These are phyloP conservation scores for Lutraria rhynchaena DNA, from an alignment of 1,140 invertebrate species.

Conservation along the genomic window DNA sequence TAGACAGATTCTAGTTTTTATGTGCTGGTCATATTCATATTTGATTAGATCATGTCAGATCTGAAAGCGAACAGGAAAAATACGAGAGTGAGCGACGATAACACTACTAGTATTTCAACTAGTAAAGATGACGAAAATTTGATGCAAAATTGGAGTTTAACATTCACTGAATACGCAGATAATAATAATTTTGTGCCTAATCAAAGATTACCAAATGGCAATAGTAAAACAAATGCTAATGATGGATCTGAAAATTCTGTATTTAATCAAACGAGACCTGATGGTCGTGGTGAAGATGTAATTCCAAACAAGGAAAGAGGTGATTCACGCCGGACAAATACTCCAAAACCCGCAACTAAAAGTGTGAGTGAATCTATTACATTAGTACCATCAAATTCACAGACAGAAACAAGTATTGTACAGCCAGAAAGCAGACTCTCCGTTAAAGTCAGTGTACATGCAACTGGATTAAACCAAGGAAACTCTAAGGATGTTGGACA, in stretches of 20 bases:
- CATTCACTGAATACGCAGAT: constrained; percentile 44
- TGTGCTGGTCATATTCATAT: background rate
- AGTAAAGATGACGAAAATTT: constrained; percentile 53
- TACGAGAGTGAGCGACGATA: constrained; percentile 7
- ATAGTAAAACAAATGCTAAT: background rate
- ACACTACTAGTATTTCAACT: background rate
- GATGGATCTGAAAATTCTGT: background rate
- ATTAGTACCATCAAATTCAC: too few relatives aligned
- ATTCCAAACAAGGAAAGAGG: too few relatives aligned
- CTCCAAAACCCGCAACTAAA: too few relatives aligned
- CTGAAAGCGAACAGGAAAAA: background rate
- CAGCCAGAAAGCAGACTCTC: too few relatives aligned
- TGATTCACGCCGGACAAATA: too few relatives aligned
- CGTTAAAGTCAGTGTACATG: too few relatives aligned
- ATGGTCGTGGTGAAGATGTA: background rate
- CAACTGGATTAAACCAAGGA: too few relatives aligned
- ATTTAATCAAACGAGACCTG: background rate
- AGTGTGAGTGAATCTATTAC: too few relatives aligned
- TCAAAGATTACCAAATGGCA: too few relatives aligned
- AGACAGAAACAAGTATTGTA: too few relatives aligned
- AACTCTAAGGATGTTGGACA: too few relatives aligned
- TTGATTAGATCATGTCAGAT: constrained; percentile 11
- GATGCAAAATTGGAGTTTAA: constrained; percentile 58
- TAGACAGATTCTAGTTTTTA: background rate
- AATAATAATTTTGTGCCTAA: constrained; percentile 3